phyloP scores from a whole-genome alignment of 2,797 vertebrate species.

The Pipistrellus nathusii region DNA sequence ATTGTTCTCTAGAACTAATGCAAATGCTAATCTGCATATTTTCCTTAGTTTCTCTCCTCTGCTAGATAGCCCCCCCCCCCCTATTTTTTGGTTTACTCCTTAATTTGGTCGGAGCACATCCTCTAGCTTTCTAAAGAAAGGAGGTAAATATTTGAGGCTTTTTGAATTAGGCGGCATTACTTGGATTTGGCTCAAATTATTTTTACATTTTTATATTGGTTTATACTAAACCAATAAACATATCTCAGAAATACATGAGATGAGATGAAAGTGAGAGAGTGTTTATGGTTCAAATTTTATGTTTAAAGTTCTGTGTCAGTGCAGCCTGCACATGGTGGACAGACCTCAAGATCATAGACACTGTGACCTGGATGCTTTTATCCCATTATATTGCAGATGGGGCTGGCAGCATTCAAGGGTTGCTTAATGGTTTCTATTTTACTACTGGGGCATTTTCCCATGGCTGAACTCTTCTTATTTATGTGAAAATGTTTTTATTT shows the following conservation, averaged over 20 bases:
- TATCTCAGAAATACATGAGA: background rate
- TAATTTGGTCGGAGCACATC: background rate
- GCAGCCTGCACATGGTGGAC: background rate
- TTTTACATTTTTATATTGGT: background rate
- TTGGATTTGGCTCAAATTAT: conserved; percentile 7
- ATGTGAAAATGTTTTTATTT: conserved; percentile 38
- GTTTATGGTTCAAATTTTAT: background rate
- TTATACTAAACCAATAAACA: background rate
- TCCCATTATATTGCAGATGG: background rate
- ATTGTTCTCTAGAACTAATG: background rate
- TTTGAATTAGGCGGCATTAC: background rate
- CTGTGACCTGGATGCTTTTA: background rate
- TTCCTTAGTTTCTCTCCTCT: background rate
- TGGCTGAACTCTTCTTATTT: background rate
- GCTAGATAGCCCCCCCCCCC: background rate
- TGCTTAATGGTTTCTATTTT: conserved; percentile 22
- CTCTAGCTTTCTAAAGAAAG: background rate
- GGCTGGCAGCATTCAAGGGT: background rate
- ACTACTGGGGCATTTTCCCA: background rate
- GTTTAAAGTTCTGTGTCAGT: background rate
- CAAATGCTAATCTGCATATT: background rate
- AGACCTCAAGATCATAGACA: background rate
- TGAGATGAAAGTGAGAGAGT: background rate
- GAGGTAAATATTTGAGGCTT: background rate
- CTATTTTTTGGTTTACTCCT: background rate